phyloP scores from a whole-genome alignment of 2,888 invertebrate genomes.

The Eristalinus sepulchralis region DNA sequence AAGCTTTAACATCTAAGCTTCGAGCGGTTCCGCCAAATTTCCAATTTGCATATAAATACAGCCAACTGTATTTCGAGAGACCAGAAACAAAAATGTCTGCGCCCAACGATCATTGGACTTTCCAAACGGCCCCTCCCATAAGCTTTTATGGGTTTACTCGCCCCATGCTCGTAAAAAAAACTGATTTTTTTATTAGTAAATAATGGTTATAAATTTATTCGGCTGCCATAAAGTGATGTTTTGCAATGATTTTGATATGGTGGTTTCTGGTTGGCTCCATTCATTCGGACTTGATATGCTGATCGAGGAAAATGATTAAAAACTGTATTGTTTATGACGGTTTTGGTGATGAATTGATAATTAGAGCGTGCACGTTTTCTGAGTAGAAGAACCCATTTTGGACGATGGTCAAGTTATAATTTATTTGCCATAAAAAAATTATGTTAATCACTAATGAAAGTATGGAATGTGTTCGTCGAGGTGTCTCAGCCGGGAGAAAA shows the following conservation, averaged over 20 bases:
- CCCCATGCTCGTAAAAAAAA: constrained; percentile 18
- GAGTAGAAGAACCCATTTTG: constrained; percentile 11
- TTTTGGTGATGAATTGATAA: constrained; percentile 55
- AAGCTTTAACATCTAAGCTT: not conserved
- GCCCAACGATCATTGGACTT: constrained; percentile 22
- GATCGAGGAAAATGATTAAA: constrained; percentile 45
- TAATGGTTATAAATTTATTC: constrained; percentile 36
- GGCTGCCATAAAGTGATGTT: constrained; percentile 10
- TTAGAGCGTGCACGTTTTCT: constrained; percentile 45
- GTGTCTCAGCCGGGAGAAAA: constrained; percentile 11
- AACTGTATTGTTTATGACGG: constrained; percentile 38
- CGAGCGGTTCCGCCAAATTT: not conserved
- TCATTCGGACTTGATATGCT: constrained; percentile 11
- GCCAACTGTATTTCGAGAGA: not conserved
- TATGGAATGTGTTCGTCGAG: constrained; percentile 10
- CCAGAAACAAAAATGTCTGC: not conserved
- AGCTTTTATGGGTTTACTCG: constrained; percentile 40
- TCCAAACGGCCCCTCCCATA: constrained; percentile 33
- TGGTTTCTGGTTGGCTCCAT: not conserved
- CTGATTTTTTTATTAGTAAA: constrained; percentile 32
- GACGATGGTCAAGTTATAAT: constrained; percentile 41
- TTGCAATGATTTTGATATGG: constrained; percentile 13
- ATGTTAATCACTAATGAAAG: constrained; percentile 38
- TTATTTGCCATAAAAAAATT: constrained; percentile 47
- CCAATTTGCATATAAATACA: constrained; percentile 28